phyloP scores from a whole-genome alignment of 2,888 invertebrate species.

The Calliopum simillimum region DNA sequence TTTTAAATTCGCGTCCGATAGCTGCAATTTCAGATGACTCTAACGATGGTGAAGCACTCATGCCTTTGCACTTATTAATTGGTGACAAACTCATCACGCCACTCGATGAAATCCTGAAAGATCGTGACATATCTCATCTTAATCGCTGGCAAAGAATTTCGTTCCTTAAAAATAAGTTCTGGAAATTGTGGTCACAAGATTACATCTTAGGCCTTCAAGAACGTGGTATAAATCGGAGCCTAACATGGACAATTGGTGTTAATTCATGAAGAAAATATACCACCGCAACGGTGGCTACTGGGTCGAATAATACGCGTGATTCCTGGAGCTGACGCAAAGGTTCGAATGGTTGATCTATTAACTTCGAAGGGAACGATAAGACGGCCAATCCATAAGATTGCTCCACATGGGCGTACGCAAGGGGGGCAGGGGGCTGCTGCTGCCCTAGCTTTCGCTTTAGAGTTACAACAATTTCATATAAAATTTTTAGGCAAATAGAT shows the following conservation, averaged over 20 bases:
- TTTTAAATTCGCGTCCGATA: neutral
- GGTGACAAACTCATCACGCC: neutral
- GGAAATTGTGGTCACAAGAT: neutral
- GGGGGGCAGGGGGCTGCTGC: too few relatives aligned
- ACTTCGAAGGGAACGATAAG: slow-evolving; percentile 31
- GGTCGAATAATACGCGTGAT: slow-evolving; percentile 26
- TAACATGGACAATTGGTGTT: slow-evolving; percentile 34
- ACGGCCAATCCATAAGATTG: slow-evolving; percentile 34
- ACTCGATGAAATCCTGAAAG: neutral
- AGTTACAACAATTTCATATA: too few relatives aligned
- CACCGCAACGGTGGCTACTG: slow-evolving; percentile 42
- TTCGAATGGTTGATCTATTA: slow-evolving; percentile 38
- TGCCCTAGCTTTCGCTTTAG: too few relatives aligned
- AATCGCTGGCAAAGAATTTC: too few relatives aligned
- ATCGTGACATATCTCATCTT: neutral
- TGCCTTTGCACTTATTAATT: neutral
- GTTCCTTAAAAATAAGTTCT: neutral
- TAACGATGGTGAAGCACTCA: neutral
- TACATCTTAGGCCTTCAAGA: neutral
- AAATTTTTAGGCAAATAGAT: too few relatives aligned
- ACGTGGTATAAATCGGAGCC: neutral
- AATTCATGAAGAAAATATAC: slow-evolving; percentile 40
- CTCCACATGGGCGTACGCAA: too few relatives aligned
- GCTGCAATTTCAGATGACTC: neutral
- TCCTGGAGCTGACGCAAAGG: slow-evolving; percentile 35